These are phyloP conservation scores for Steinernema khuongi DNA, from an alignment of 1,140 invertebrate genomes.

Conservation along the genomic window DNA sequence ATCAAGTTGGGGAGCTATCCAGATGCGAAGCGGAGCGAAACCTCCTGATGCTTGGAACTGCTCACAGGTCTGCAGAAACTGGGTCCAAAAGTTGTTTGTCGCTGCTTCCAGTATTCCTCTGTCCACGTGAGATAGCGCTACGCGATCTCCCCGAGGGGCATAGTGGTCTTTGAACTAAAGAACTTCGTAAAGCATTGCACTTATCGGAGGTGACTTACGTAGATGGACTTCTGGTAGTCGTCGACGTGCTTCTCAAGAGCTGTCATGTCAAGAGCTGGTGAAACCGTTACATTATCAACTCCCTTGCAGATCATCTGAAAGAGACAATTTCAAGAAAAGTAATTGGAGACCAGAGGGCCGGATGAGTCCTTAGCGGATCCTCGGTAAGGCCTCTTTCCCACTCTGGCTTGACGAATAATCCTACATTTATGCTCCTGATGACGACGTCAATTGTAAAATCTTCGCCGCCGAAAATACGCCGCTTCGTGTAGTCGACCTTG, in stretches of 20 bases:
- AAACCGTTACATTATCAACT: neutral
- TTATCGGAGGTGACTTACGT: neutral
- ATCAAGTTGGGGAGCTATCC: neutral
- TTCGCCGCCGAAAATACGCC: neutral
- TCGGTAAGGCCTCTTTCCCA: too few species aligned
- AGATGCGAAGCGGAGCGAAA: neutral
- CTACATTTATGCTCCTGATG: neutral
- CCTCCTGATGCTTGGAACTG: neutral
- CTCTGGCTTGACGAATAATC: too few species aligned
- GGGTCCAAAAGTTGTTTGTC: neutral
- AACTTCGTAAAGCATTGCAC: neutral
- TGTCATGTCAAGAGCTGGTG: neutral
- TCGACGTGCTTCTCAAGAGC: neutral
- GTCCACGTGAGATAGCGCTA: neutral
- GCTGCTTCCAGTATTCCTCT: neutral
- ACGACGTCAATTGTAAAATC: neutral
- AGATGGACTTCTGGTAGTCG: neutral
- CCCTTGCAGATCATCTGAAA: conserved; percentile 5
- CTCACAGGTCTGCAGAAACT: neutral
- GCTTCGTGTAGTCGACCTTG: neutral
- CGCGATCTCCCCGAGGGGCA: neutral
- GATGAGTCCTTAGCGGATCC: too few species aligned
- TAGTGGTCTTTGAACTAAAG: neutral
- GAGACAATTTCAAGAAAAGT: too few species aligned
- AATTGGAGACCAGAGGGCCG: too few species aligned